Evolutionary conservation across 2,797 vertebrate genomes (phyloP).

Genomic region (Acrossocheilus fasciatus): DNA sequence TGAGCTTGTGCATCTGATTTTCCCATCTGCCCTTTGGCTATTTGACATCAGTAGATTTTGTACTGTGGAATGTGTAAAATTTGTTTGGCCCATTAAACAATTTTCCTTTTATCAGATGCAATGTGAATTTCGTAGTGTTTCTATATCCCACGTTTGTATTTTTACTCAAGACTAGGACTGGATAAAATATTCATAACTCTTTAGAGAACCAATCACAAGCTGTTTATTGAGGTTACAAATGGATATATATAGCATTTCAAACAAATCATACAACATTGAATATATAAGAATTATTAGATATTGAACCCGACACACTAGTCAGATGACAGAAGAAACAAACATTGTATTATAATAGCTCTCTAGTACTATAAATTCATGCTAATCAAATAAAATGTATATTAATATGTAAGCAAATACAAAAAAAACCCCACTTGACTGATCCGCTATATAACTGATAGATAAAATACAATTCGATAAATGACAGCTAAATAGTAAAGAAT

Average conservation of each 20-base stretch:
- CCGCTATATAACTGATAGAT: not conserved
- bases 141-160: not conserved
- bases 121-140: not conserved
- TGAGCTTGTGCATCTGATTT: not conserved
- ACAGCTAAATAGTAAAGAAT: not conserved
- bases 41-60: conserved; percentile 1
- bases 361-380: not conserved
- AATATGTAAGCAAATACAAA: not conserved
- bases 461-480: not conserved
- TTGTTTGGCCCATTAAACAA: conserved; percentile 23
- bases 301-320: too few species aligned
- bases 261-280: not conserved
- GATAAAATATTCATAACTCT: not conserved
- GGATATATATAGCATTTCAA: not conserved
- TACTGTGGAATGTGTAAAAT: conserved; percentile 13
- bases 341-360: not conserved
- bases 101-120: conserved; percentile 15
- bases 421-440: not conserved
- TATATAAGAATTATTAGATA: not conserved
- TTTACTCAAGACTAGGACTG: not conserved
- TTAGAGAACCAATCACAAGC: not conserved
- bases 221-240: not conserved
- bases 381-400: not conserved
- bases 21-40: not conserved
- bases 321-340: too few species aligned